Percentiles rank a stretch among this genome's conserved stretches.
phyloP scores from a whole-genome alignment of 2,888 invertebrate species.

The Arge pagana region DNA sequence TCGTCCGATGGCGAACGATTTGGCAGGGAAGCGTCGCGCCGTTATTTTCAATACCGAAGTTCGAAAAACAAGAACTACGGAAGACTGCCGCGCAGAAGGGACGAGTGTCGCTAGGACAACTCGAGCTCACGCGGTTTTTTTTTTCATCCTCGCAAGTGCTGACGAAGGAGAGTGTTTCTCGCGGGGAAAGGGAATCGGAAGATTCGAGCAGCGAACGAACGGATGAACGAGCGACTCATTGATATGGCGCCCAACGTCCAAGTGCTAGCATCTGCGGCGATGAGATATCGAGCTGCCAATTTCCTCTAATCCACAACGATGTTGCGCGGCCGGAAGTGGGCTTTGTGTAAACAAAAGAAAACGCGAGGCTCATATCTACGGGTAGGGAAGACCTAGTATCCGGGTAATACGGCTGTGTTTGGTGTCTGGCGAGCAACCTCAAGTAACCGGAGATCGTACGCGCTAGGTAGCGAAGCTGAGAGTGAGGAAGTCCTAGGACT shows the following conservation, averaged over 20 bases:
- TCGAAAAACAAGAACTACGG: too few relatives aligned
- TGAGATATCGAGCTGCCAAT: constrained; percentile 7
- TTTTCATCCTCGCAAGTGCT: too few relatives aligned
- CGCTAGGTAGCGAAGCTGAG: constrained; percentile 15
- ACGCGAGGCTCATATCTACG: constrained; percentile 15
- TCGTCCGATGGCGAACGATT: not conserved
- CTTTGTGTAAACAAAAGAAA: constrained; percentile 16
- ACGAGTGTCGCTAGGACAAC: too few relatives aligned
- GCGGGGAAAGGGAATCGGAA: too few relatives aligned
- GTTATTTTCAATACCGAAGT: too few relatives aligned
- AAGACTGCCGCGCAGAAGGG: too few relatives aligned
- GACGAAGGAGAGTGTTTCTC: too few relatives aligned
- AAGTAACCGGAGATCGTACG: constrained; percentile 20
- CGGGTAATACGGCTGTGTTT: constrained; percentile 17
- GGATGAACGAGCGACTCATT: too few relatives aligned
- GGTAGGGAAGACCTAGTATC: constrained; percentile 16
- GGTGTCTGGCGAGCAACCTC: constrained; percentile 20
- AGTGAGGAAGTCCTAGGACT: constrained; percentile 25
- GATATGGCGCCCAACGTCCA: too few relatives aligned
- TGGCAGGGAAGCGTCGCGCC: too few relatives aligned
- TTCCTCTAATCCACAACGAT: not conserved
- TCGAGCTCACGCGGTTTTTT: too few relatives aligned
- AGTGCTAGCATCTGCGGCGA: not conserved
- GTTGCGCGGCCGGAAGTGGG: not conserved
- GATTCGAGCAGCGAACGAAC: too few relatives aligned